phyloP scores from a whole-genome alignment of 2,113 vertebrate species.

The Crypturellus undulatus region DNA sequence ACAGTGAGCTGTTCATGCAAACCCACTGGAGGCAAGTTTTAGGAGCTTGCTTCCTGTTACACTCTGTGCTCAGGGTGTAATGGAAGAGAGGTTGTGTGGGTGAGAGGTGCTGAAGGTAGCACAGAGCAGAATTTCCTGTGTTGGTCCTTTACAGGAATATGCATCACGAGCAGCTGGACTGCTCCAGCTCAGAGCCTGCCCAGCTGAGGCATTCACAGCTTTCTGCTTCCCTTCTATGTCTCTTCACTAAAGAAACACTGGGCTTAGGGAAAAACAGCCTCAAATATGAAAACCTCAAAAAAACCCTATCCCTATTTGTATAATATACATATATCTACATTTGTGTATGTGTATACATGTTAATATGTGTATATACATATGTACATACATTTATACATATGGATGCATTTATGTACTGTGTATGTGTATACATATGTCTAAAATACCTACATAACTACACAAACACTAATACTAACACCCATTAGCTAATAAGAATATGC shows the following conservation, averaged over 20 bases:
- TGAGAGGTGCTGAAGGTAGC: neutral
- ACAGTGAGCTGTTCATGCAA: neutral
- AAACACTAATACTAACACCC: neutral
- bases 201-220: neutral
- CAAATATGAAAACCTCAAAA: neutral
- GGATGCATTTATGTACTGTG: too few relatives aligned
- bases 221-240: neutral
- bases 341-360: too few relatives aligned
- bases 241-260: neutral
- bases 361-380: too few relatives aligned
- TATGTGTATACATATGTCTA: too few relatives aligned
- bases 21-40: neutral
- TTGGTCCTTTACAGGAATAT: neutral
- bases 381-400: too few relatives aligned
- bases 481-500: neutral
- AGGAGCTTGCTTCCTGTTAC: neutral
- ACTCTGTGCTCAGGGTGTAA: neutral
- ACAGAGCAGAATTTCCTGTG: neutral
- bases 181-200: neutral
- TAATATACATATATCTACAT: too few relatives aligned
- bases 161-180: neutral
- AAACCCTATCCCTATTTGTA: fast-evolving
- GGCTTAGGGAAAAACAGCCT: neutral
- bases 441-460: too few relatives aligned
- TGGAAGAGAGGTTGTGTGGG: neutral